Evolutionary conservation across 2,113 vertebrate species (phyloP), one percentile per base, ranked within the genome.

Genomic region (Turdus rufiventris): DNA sequence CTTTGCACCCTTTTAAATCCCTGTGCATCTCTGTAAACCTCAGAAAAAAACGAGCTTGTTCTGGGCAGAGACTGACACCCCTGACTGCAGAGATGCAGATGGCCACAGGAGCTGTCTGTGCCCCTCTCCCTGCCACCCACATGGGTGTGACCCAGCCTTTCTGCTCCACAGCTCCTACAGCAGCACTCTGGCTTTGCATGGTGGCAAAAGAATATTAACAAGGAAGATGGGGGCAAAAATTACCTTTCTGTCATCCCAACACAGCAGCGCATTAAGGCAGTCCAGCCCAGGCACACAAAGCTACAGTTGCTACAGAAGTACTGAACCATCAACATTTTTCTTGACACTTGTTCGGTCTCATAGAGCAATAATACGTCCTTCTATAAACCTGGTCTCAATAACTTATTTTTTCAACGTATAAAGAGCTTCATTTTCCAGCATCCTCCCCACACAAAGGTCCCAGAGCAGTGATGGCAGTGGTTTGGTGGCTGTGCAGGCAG

Each of bases 271-370:
- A 38, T 63, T 33, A 68, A 89, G n/a, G 20, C 36, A 73, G n/a
- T 26, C 8, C 18, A 34, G 14, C 16, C 19, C 33, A 82, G 50
- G n/a, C 25, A 54, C 38, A 77, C 12, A 34, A 38, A 14, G 9
- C 16, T 17, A 4, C 42, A 62, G 28, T 6, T 58, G 53, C 17
- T 50, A 14, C 45, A 76, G 78, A 40, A 76, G 40, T 81, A 70
- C 45, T 24, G 43, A 82, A 85, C 20, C 8, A 1, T 11, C 34
- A 10, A 2, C 7, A 0, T 34, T 80, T 78, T 79, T 45, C 26
- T 36, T 70, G 45, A 58, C 5, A 5, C 18, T 54, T 9, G 0
- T 40, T 79, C 0, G 0, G 23, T 38, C n/a, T 62, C 60, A 51
- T 18, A 51, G 61, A 66, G 14, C 2, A 3, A 28, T 28, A 68